A percentile compares a stretch with the other conserved stretches of the same genome.
phyloP scores from a whole-genome alignment of 2,113 vertebrate genomes.

The Circaetus gallicus region DNA sequence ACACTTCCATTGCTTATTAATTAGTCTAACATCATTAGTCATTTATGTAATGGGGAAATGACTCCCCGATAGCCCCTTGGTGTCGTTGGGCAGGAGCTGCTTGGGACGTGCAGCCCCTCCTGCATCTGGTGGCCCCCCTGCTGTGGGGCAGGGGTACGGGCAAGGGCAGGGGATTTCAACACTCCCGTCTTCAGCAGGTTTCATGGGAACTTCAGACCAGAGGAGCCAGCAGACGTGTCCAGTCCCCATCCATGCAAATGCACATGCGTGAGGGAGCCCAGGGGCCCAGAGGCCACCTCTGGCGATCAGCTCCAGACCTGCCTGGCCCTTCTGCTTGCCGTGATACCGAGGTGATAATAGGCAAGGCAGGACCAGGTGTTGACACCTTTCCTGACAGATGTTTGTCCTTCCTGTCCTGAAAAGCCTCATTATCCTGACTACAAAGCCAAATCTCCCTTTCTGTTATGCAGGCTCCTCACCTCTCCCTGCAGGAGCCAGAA shows the following conservation, averaged over 20 bases:
- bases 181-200: background rate
- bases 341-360: too few species aligned
- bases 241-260: too few species aligned
- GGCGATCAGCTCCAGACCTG: background rate
- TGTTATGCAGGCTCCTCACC: background rate
- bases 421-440: background rate
- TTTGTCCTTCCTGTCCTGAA: background rate
- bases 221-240: background rate
- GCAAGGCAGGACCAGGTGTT: background rate
- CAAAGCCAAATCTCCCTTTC: background rate
- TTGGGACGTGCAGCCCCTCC: background rate
- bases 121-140: background rate
- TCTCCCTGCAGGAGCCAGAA: background rate
- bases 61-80: background rate
- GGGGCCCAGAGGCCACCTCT: background rate
- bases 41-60: background rate
- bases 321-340: background rate
- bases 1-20: conserved; percentile 35
- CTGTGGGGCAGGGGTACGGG: background rate
- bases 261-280: background rate
- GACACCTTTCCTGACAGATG: background rate
- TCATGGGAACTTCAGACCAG: background rate
- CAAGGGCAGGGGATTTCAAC: background rate
- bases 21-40: background rate
- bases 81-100: background rate